Evolutionary conservation across 2,888 invertebrate genomes (phyloP), one percentile per base, ranked within the genome.

Genomic region (Pardosa pseudoannulata): DNA sequence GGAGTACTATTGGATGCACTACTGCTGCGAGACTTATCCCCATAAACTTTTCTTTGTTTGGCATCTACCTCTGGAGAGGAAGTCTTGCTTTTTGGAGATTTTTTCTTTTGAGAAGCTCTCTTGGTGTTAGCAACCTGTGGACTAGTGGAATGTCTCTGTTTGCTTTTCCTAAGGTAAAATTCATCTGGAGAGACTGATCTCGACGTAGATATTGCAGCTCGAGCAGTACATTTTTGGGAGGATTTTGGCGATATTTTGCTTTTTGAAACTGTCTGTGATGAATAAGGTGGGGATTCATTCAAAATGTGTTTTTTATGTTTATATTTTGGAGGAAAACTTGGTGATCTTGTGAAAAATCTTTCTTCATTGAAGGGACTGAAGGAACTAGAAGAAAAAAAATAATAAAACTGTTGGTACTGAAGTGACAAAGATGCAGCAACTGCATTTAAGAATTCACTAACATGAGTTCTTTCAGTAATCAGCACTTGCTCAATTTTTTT

Each of bases 241-340:
- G 67, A 28, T 29, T 27, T 68, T 11, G 65, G 36, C n/a, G 32
- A 46, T 13, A 46, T 13, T 41, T 76, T 64, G 32, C 50, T 76
- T 50, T 71, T 72, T 16, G n/a, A n/a, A n/a, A 64, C 11, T 11
- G 1, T 16, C 7, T 32, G 50, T 16, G 68, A 11, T 6, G 23
- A 50, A 73, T 68, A 29, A 9, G 65, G 29, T 27, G 83, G 78
- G 1, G 83, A 78, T 50, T 46, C 36, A 56, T 46, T 73, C n/a
- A 67, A 23, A 32, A 85, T n/a, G 39, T 85, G 78, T 32, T 85
- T 78, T 41, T 85, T 85, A 32, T 75, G 56, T 16, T 73, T 78
- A 23, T 73, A 73, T 23, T 1, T 32, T 64, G 71, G 62, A 36
- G 85, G 85, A 46, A 32, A 56, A 9, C 65, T 67, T 16, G 70